Evolutionary conservation across 2,888 invertebrate species (phyloP).

Genomic region (Ennomos quercinarius): DNA sequence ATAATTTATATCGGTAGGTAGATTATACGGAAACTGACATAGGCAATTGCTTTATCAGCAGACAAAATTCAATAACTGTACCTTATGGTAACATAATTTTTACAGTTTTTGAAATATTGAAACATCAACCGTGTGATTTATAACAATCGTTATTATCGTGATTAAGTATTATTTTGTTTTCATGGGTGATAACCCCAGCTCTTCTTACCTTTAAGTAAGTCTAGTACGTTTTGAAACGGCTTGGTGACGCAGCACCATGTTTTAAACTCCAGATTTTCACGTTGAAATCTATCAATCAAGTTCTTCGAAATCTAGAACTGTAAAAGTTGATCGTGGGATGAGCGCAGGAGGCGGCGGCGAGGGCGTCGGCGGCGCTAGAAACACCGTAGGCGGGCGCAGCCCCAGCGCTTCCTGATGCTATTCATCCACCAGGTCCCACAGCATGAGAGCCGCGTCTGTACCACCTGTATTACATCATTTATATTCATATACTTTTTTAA

Average conservation of each 20-base stretch:
- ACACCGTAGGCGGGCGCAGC: slow-evolving; percentile 66
- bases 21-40: no score
- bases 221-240: not conserved
- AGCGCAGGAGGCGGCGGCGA: slow-evolving; percentile 69
- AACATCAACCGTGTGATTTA: no score
- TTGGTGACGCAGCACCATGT: slow-evolving; percentile 25
- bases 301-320: slow-evolving; percentile 73
- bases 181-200: not conserved
- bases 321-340: slow-evolving; percentile 61
- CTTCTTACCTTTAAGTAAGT: not conserved
- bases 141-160: no score
- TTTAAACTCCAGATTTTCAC: slow-evolving; percentile 27
- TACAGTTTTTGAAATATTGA: no score
- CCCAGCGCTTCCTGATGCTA: slow-evolving; percentile 81
- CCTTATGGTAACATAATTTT: no score
- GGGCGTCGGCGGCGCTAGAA: slow-evolving; percentile 74
- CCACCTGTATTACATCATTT: slow-evolving; percentile 84
- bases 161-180: not conserved
- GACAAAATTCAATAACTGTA: no score
- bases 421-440: slow-evolving; percentile 95
- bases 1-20: no score
- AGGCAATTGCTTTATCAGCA: no score
- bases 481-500: no score
- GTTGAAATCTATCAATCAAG: slow-evolving; percentile 63
- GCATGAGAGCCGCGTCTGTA: slow-evolving; percentile 94